Conservation (phyloP, 37 sponge, comb jelly and placozoan genomes). For the Beroe ovata region DNA sequence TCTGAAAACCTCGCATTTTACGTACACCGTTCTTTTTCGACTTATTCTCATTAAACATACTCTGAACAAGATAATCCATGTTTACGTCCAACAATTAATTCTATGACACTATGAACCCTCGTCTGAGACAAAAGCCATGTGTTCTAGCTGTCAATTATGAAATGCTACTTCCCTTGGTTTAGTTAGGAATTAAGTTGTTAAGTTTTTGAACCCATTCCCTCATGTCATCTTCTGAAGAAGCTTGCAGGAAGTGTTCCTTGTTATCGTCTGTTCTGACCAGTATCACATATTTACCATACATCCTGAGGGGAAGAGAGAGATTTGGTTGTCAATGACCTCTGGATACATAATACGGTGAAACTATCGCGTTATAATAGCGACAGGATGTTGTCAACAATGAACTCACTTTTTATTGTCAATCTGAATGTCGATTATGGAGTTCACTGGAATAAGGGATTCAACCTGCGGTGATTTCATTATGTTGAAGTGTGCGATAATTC, state of each 20-base stretch:
- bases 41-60: too few relatives aligned
- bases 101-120: too few relatives aligned
- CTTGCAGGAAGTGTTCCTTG: constrained; percentile 62
- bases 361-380: too few relatives aligned
- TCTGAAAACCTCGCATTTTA: background rate
- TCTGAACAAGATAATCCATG: too few relatives aligned
- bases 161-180: too few relatives aligned
- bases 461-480: too few relatives aligned
- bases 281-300: constrained; percentile 35
- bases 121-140: too few relatives aligned
- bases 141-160: too few relatives aligned
- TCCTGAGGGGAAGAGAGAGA: background rate
- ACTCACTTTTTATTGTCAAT: constrained; percentile 60
- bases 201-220: constrained; percentile 49
- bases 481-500: too few relatives aligned
- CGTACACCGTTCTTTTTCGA: too few relatives aligned
- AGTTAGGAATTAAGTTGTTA: background rate
- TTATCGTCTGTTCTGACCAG: constrained; percentile 37
- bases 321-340: background rate
- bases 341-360: background rate
- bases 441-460: constrained; percentile 34
- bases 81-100: too few relatives aligned
- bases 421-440: constrained; percentile 63
- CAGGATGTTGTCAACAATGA: too few relatives aligned
- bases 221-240: constrained; percentile 33